Evolutionary conservation across 2,113 vertebrate species (phyloP).

Genomic region (Platycercus adscitus): DNA sequence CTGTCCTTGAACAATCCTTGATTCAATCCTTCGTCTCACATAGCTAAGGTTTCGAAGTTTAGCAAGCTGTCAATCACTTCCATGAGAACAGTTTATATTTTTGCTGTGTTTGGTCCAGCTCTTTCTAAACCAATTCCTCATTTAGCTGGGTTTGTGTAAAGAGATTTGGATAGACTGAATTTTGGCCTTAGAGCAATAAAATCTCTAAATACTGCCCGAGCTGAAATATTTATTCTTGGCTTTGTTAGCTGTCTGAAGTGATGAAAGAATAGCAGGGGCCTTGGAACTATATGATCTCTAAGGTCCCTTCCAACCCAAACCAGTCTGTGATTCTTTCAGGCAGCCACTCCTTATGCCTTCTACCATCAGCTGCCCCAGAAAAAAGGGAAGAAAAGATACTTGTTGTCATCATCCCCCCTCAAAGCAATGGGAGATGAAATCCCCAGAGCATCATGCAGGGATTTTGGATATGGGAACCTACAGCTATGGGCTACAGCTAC

Average conservation of each 20-base stretch:
- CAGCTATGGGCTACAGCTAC: not conserved
- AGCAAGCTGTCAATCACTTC: not conserved
- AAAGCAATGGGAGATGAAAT: not conserved
- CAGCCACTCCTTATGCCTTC: not conserved
- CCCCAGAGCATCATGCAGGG: not conserved
- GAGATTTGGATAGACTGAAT: not conserved
- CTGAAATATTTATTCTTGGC: constrained; percentile 11
- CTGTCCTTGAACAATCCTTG: not conserved
- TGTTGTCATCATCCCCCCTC: not conserved
- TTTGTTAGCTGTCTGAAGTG: constrained; percentile 4
- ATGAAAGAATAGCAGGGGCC: not conserved
- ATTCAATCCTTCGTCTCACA: not conserved
- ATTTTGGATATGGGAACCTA: not conserved
- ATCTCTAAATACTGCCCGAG: not conserved
- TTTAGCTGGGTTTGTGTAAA: not conserved
- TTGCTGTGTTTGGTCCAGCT: not conserved
- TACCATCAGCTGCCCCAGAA: not conserved
- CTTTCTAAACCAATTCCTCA: not conserved
- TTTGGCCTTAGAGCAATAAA: not conserved
- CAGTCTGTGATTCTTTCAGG: not conserved
- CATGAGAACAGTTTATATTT: not conserved
- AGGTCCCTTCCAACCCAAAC: not conserved
- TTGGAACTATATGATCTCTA: not conserved
- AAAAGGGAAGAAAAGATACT: not conserved
- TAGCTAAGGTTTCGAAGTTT: not conserved